These are phyloP conservation scores for Oenanthe oenanthe DNA, from an alignment of 2,113 vertebrate genomes.

Conservation along the genomic window DNA sequence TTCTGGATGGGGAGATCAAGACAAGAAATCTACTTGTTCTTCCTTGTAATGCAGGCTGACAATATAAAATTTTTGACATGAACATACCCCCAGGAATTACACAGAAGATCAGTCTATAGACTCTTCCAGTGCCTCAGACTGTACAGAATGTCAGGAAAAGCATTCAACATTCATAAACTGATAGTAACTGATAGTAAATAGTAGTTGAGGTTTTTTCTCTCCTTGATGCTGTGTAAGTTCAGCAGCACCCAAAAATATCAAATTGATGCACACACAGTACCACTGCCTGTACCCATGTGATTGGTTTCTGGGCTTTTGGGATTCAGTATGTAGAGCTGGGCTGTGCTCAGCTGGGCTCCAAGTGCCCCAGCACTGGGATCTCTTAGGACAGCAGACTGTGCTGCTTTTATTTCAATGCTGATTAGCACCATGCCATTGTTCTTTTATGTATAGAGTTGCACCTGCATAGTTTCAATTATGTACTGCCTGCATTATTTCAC, in stretches of 20 bases:
- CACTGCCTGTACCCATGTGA: rapidly evolving
- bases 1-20: background rate
- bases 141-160: background rate
- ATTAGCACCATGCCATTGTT: background rate
- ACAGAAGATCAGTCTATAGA: background rate
- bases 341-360: background rate
- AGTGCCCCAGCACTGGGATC: background rate
- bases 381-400: background rate
- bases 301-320: background rate
- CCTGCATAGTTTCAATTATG: rapidly evolving
- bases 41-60: background rate
- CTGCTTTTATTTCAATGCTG: background rate
- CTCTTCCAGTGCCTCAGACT: background rate
- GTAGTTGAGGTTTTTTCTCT: rapidly evolving
- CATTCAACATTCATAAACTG: background rate
- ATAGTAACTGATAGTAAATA: too few relatives aligned
- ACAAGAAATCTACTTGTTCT: background rate
- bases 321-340: background rate
- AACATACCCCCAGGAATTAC: background rate
- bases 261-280: background rate
- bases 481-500: background rate
- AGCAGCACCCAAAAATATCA: background rate
- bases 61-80: background rate
- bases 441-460: background rate
- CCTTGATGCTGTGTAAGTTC: background rate